phyloP scores from a whole-genome alignment of 2,113 vertebrate genomes.

The Podilymbus podiceps region DNA sequence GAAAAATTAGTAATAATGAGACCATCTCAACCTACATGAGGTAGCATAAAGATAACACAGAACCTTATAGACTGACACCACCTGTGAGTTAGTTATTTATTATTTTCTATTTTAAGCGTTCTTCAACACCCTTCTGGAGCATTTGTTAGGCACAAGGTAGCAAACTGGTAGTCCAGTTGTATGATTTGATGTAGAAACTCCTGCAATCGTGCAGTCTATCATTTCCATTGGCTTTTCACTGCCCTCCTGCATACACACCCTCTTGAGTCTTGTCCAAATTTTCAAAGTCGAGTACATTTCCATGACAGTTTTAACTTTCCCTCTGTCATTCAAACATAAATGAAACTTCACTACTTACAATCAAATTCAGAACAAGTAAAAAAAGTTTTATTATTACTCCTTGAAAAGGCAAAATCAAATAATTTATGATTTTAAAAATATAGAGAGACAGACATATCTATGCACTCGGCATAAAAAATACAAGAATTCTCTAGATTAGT shows the following conservation, averaged over 20 bases:
- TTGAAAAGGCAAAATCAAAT: background rate
- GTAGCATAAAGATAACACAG: background rate
- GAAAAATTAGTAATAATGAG: background rate
- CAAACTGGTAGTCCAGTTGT: background rate
- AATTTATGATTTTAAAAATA: background rate
- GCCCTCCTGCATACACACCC: background rate
- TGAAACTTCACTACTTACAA: background rate
- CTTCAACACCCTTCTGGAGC: background rate
- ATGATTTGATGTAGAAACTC: background rate
- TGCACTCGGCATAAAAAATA: background rate
- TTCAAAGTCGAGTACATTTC: background rate
- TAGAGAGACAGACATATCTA: background rate
- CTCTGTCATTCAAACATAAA: background rate
- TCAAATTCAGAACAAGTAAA: background rate
- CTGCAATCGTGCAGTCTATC: background rate
- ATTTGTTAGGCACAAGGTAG: background rate
- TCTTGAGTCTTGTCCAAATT: background rate
- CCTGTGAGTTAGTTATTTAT: background rate
- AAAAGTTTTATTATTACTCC: background rate
- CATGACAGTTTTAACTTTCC: background rate
- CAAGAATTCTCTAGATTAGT: fast-evolving
- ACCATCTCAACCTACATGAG: background rate
- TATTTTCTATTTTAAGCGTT: background rate
- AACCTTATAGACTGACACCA: background rate
- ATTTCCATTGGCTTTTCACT: background rate